These are phyloP conservation scores for Marmota flaviventris DNA, from an alignment of 2,113 vertebrate genomes.

Conservation along the genomic window DNA sequence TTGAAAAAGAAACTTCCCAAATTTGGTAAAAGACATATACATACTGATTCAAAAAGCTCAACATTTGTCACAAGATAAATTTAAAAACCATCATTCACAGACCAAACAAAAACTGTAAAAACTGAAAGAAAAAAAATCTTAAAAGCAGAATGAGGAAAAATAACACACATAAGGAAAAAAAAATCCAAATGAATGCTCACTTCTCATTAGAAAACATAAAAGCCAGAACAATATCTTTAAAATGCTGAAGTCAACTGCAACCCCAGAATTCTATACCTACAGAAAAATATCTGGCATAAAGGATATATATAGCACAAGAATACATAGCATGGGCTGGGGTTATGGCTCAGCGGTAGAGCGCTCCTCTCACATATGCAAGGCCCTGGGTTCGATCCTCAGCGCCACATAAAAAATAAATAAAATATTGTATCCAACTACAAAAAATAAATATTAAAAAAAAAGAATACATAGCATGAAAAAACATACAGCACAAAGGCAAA, in stretches of 20 bases:
- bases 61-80: not conserved
- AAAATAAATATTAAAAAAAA: too few relatives aligned
- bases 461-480: too few relatives aligned
- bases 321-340: too few relatives aligned
- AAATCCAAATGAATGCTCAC: not conserved
- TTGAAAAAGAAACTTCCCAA: too few relatives aligned
- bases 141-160: not conserved
- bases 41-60: too few relatives aligned
- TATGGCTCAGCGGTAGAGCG: too few relatives aligned
- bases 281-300: not conserved
- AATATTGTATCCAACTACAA: too few relatives aligned
- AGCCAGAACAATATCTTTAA: not conserved
- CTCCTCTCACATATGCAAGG: too few relatives aligned
- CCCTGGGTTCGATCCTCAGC: too few relatives aligned
- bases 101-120: not conserved
- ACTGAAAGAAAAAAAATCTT: not conserved
- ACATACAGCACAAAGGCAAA: not conserved
- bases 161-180: not conserved
- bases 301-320: too few relatives aligned
- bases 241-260: not conserved
- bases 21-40: too few relatives aligned
- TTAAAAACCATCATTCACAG: not conserved
- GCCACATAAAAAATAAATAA: too few relatives aligned
- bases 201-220: not conserved
- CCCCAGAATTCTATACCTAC: not conserved